These are phyloP conservation scores for Caenorhabditis plicata DNA, from an alignment of 2,888 invertebrate genomes.

Conservation along the genomic window DNA sequence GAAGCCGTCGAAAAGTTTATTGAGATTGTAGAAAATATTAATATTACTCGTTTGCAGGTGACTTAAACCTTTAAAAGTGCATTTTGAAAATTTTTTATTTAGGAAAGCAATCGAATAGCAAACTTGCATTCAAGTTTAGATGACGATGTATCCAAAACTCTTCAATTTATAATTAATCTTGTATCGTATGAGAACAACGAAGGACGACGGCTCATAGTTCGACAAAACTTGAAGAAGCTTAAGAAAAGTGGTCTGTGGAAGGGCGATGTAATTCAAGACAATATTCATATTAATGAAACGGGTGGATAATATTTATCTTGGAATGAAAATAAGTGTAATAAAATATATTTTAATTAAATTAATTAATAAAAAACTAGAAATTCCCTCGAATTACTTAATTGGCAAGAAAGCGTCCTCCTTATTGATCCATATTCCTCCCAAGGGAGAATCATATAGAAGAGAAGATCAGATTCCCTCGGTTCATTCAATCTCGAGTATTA, in stretches of 20 bases:
- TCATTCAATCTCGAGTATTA: too few relatives aligned
- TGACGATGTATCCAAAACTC: constrained; percentile 23
- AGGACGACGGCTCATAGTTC: constrained; percentile 15
- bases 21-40: constrained; percentile 25
- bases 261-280: constrained; percentile 21
- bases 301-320: too few relatives aligned
- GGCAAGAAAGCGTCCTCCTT: too few relatives aligned
- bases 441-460: too few relatives aligned
- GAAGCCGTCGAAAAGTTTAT: constrained; percentile 17
- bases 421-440: too few relatives aligned
- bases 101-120: constrained; percentile 25
- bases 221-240: constrained; percentile 17
- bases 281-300: too few relatives aligned
- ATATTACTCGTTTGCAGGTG: constrained; percentile 25
- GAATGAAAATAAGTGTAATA: too few relatives aligned
- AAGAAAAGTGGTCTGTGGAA: constrained; percentile 26
- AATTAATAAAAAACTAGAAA: too few relatives aligned
- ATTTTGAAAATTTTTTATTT: not conserved
- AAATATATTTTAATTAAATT: too few relatives aligned
- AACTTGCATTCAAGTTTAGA: constrained; percentile 20
- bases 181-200: constrained; percentile 32
- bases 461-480: too few relatives aligned
- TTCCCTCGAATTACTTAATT: too few relatives aligned
- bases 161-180: constrained; percentile 29
- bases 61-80: too few relatives aligned